phyloP scores from a whole-genome alignment of 1,140 invertebrate genomes.

The Trigoniulus corallinus region DNA sequence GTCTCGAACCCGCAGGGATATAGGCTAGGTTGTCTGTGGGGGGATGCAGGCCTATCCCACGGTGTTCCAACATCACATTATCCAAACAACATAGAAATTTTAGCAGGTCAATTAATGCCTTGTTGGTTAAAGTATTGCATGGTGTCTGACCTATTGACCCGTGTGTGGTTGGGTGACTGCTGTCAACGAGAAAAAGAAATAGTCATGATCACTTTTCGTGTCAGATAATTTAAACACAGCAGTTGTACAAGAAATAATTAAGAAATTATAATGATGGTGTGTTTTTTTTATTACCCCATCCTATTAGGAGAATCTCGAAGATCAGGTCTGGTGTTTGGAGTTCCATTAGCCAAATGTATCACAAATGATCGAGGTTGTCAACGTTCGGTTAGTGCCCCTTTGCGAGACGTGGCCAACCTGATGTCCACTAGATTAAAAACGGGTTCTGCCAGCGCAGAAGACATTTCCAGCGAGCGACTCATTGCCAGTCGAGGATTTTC shows the following conservation, averaged over 20 bases:
- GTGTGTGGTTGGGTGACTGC: conserved; percentile 3
- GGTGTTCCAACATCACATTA: no score
- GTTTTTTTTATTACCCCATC: no score
- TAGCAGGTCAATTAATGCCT: no score
- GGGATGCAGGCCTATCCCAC: no score
- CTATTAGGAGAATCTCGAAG: conserved; percentile 1
- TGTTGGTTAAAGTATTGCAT: no score
- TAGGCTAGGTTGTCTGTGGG: no score
- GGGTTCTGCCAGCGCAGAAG: conserved; percentile 1
- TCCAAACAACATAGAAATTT: no score
- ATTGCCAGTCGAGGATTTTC: neutral
- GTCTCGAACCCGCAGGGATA: no score
- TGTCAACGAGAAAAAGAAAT: neutral
- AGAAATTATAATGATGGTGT: no score
- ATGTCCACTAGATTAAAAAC: neutral
- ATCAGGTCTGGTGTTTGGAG: conserved; percentile 53
- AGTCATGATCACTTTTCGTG: neutral
- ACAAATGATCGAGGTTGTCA: conserved; percentile 41
- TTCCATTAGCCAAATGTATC: conserved; percentile 59
- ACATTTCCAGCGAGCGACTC: neutral
- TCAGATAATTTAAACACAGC: neutral
- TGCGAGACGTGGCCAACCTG: neutral
- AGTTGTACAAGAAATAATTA: neutral
- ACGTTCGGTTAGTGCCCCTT: conserved; percentile 3
- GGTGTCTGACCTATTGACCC: no score